Percentiles rank a stretch among this genome's conserved stretches.
Evolutionary conservation across 2,888 invertebrate genomes (phyloP).

Genomic region (Alentia gelatinosa): DNA sequence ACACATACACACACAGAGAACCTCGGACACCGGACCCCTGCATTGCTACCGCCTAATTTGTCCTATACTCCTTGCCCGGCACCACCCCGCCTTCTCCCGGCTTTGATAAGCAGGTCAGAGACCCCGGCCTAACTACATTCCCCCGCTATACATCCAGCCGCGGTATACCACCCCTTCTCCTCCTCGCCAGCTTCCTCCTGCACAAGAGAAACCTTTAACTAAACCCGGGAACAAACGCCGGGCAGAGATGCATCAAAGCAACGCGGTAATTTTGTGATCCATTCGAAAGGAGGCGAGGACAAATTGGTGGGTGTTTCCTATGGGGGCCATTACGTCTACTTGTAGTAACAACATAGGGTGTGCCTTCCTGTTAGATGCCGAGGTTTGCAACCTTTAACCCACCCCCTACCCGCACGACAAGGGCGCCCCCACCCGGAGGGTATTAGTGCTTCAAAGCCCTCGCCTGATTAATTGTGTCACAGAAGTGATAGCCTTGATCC

Average conservation of each 20-base stretch:
- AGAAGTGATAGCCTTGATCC: conserved; percentile 4
- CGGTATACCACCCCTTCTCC: background rate
- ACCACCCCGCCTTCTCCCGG: background rate
- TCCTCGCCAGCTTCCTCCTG: background rate
- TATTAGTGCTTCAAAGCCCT: background rate
- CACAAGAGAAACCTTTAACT: too few species aligned
- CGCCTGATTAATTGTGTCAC: background rate
- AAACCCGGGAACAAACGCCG: too few species aligned
- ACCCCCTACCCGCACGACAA: background rate
- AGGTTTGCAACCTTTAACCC: background rate
- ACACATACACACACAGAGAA: background rate
- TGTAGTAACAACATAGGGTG: background rate
- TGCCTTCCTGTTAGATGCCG: background rate
- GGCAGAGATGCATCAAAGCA: background rate
- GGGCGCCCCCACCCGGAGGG: background rate
- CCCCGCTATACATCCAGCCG: background rate
- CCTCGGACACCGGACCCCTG: background rate
- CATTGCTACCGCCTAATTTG: background rate
- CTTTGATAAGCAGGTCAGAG: background rate
- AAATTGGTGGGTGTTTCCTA: background rate
- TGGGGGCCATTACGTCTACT: background rate
- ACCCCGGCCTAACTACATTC: background rate
- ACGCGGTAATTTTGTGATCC: background rate
- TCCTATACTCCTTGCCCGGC: background rate
- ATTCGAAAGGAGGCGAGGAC: background rate